Base-by-base conservation (phyloP, 2,797 vertebrate genomes). In the Lagodon rhomboides region DNA sequence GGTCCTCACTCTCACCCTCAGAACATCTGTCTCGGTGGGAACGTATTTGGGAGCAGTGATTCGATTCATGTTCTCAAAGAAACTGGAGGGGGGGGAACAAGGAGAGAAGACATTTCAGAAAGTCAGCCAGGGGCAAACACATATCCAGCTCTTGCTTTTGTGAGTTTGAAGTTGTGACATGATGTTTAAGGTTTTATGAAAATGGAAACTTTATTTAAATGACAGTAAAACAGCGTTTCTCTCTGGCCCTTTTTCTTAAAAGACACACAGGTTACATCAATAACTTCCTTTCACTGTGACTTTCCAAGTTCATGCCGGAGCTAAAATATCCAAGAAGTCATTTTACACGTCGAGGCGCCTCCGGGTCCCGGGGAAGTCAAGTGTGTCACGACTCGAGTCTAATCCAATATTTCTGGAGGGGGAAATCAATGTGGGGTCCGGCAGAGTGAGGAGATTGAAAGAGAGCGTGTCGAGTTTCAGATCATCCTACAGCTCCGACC, bases 1-100 rank as follows among this genome's bases (percentile, higher is more conserved):
- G 22, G 95, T 95, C 60, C 95, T 91, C 64, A 96, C 91, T 70
- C 95, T 85, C 44, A 95, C 95, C 66, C 95, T 83, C 76, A 96
- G 89, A 4, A 96, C 92, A 46, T 96, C 95, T 0, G 55, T 68
- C 84, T 94, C 92, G 0, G 92, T 94, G 70, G 95, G 95, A 61
- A 93, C 1, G 71, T 95, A 96, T 73, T 91, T 91, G 9, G 95
- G 94, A 12, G 90, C 80, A 38, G 95, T 87, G 88, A 96, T 91
- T 65, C 93, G 92, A 85, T 69, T 88, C 55, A 96, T 92, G 82
- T 94, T 95, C 66, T 95, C 92, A 79, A 96, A 95, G 89, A 96
- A 96, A 79, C 95, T 96, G 82, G 18, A 83, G 41, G 9, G 2
- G 17, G 7, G 2, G 15, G 20, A 73, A 65, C 2, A 38, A 10